phyloP scores from a whole-genome alignment of 2,888 invertebrate genomes.

The Rotaria socialis region DNA sequence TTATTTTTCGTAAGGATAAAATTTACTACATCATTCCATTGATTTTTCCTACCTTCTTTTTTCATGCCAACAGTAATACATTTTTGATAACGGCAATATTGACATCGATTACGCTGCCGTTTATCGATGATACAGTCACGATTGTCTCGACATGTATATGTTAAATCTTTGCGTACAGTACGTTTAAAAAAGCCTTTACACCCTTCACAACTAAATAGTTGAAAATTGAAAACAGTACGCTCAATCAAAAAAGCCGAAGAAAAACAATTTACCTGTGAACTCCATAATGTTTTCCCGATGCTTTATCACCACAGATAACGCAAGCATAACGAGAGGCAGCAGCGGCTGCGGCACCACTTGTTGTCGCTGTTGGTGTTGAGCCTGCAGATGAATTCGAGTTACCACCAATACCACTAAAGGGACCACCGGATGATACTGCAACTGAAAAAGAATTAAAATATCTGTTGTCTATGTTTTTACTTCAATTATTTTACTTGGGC shows the following conservation, averaged over 20 bases:
- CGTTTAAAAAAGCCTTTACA: conserved; percentile 98
- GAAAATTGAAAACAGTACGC: too few relatives aligned
- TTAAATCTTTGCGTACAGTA: conserved; percentile 90
- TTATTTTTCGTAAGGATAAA: neutral
- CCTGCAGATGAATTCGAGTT: neutral
- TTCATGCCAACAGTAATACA: conserved; percentile 95
- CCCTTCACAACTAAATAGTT: conserved; percentile 72
- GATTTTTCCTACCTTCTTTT: conserved; percentile 69
- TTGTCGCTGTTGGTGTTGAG: neutral
- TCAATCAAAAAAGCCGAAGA: too few relatives aligned
- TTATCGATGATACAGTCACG: conserved; percentile 92
- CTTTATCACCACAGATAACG: conserved; percentile 91
- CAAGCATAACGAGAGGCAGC: conserved; percentile 77
- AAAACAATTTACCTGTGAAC: conserved; percentile 75
- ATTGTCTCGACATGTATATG: conserved; percentile 92
- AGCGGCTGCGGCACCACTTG: neutral
- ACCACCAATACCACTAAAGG: neutral
- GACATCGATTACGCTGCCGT: conserved; percentile 89
- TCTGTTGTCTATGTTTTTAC: too few relatives aligned
- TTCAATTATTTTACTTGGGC: neutral
- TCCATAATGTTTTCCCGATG: conserved; percentile 95
- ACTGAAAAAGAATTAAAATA: neutral
- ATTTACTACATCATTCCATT: neutral
- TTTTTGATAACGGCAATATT: conserved; percentile 96
- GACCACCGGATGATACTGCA: neutral